Percentiles rank a stretch among this genome's conserved stretches.
These are phyloP conservation scores for Vimba vimba DNA, from an alignment of 2,113 vertebrate genomes.

Conservation along the genomic window DNA sequence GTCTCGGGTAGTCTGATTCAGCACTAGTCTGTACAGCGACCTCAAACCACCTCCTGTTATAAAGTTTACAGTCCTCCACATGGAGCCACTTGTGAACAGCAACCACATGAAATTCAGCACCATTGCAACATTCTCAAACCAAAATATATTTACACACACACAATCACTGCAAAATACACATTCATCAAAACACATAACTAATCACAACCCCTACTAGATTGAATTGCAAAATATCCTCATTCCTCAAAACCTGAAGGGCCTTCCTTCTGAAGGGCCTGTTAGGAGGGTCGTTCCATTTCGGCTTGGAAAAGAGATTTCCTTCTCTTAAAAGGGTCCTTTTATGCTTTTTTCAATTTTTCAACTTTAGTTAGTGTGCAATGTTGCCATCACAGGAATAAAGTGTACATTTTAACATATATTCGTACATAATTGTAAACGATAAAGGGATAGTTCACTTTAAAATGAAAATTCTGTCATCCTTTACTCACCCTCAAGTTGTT, in stretches of 20 bases:
- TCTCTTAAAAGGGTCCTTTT: background rate
- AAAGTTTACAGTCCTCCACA: constrained; percentile 14
- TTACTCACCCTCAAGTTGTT: too few species aligned
- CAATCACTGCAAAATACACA: background rate
- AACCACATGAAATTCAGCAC: constrained; percentile 23
- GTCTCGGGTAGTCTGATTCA: constrained; percentile 27
- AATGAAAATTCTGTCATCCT: too few species aligned
- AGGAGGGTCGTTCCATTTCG: background rate
- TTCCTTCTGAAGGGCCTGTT: background rate
- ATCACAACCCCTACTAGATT: background rate
- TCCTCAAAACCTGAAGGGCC: background rate
- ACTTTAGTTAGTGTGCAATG: too few species aligned
- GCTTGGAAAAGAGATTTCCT: background rate
- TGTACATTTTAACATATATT: too few species aligned
- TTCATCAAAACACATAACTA: background rate
- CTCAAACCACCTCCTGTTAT: constrained; percentile 68
- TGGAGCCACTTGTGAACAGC: constrained; percentile 22
- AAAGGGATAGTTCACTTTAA: too few species aligned
- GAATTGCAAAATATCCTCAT: background rate
- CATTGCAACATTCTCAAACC: constrained; percentile 11
- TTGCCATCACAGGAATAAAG: too few species aligned
- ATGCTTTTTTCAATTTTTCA: too few species aligned
- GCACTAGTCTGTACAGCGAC: constrained; percentile 31
- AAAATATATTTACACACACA: background rate
- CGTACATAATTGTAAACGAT: too few species aligned